Base-by-base conservation (phyloP, 2,888 invertebrate species). In the Caenorhabditis parvicauda region DNA sequence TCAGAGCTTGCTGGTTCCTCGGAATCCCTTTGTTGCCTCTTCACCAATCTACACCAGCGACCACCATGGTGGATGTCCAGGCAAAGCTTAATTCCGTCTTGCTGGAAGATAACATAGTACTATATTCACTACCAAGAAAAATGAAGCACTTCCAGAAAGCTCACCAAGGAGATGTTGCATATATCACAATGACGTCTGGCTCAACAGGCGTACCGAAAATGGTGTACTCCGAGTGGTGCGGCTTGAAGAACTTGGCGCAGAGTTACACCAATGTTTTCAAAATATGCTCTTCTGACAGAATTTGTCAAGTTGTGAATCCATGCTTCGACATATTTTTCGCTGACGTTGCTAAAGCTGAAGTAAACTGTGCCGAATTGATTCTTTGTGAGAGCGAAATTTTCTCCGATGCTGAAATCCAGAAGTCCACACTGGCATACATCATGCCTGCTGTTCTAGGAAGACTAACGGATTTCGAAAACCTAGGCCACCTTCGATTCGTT, bases 251-350 rank as follows among this genome's bases (percentile, higher is more conserved):
- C 48, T 48, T 77, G 24, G 51, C 60, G 6, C 22, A 47, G 17
- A 67, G 72, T 39, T 77, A 77, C 52, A 55, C 68, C 0, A 32
- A 54, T 14, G 24, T 37, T 2, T 76, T 71, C 41, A 43, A 42
- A 22, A 51, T 74, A 12, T 42, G 43, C 4, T 9, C 22, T 0
- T 37, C 54, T 22, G 60, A 64, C 44, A 45, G 48, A 2, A 56
- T 77, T 19, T 75, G 75, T 49, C 75, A 77, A 56, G 67, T 72
- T 3, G 76, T 77, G 28, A 76, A 76, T 56, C 68, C 70, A 22
- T 68, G 70, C 1, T 77, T 77, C 41, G 77, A 77, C 61, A 77
- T 77, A 9, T 77, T 78, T 61, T 76, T 76, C 47, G 76, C 72
- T 19, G 77, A 77, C 49, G n/a, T 78, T 3, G 41, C 63, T 6